A percentile compares a stretch with the other conserved stretches of the same genome.
Conservation (phyloP, 2,888 invertebrate species). For the Mongoloraphidia duomilia region DNA sequence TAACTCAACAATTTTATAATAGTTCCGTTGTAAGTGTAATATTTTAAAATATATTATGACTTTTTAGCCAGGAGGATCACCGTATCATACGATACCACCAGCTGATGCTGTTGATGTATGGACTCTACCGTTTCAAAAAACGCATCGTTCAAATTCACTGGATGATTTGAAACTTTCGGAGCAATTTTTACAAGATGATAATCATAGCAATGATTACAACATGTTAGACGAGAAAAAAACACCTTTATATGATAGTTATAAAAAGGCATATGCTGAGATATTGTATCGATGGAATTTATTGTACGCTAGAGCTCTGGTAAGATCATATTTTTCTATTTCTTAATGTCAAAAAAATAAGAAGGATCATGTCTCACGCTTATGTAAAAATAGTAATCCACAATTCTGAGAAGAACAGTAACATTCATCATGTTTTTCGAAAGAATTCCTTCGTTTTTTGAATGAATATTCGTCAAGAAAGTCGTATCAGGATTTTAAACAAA, state of each 20-base stretch:
- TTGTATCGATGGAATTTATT: conserved; percentile 73
- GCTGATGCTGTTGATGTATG: conserved; percentile 67
- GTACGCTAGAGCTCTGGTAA: conserved; percentile 53
- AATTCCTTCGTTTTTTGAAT: too few relatives aligned
- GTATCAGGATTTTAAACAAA: too few relatives aligned
- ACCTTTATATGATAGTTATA: conserved; percentile 66
- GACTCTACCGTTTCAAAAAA: conserved; percentile 53
- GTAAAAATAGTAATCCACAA: too few relatives aligned
- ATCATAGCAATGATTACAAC: conserved; percentile 21
- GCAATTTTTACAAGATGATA: conserved; percentile 19
- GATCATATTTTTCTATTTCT: neutral
- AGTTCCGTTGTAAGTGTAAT: too few relatives aligned
- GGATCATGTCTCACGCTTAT: too few relatives aligned
- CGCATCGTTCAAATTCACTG: conserved; percentile 67
- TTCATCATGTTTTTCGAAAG: too few relatives aligned
- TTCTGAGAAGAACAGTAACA: too few relatives aligned
- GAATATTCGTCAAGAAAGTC: too few relatives aligned
- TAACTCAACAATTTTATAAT: too few relatives aligned
- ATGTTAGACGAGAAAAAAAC: conserved; percentile 32
- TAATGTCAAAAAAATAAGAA: too few relatives aligned
- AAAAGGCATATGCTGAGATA: conserved; percentile 77
- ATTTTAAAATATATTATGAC: too few relatives aligned
- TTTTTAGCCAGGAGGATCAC: conserved; percentile 59
- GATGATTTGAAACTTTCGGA: conserved; percentile 47
- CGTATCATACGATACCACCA: conserved; percentile 79